Conservation (phyloP, 2,113 vertebrate genomes). For the Burhinus bistriatus region DNA sequence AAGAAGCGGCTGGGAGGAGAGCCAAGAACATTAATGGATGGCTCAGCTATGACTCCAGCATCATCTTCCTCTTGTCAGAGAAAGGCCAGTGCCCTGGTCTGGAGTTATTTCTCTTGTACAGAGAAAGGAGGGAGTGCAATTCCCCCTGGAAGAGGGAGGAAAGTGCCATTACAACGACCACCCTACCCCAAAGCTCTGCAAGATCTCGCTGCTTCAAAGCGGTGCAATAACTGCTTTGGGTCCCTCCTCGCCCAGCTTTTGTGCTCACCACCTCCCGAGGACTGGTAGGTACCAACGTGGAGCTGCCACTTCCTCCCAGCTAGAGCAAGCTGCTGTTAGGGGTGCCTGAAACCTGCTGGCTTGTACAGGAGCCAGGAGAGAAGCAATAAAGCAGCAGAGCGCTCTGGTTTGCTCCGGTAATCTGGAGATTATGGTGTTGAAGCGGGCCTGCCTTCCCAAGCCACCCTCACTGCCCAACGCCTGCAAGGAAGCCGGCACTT, state of each 20-base stretch:
- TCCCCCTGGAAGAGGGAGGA: neutral
- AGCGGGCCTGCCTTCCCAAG: too few relatives aligned
- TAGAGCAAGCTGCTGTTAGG: too few relatives aligned
- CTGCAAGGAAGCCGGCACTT: neutral
- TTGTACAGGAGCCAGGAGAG: neutral
- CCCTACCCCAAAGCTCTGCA: neutral
- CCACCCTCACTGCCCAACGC: too few relatives aligned
- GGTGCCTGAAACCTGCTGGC: neutral
- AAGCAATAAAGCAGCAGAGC: too few relatives aligned
- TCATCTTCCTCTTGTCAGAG: neutral
- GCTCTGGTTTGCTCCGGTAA: neutral
- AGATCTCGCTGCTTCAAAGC: neutral
- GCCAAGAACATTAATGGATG: neutral
- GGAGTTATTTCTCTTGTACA: neutral
- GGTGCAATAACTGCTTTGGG: rapidly evolving
- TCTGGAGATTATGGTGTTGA: too few relatives aligned
- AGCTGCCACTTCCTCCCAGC: neutral
- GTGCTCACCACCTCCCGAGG: neutral
- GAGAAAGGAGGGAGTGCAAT: rapidly evolving
- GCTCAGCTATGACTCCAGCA: neutral
- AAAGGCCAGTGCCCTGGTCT: neutral
- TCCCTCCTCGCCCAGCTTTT: neutral
- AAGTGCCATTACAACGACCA: rapidly evolving
- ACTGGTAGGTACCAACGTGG: neutral
- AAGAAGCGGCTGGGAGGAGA: neutral